phyloP scores from a whole-genome alignment of 2,888 invertebrate species.

The Torymus aiolomorphi region DNA sequence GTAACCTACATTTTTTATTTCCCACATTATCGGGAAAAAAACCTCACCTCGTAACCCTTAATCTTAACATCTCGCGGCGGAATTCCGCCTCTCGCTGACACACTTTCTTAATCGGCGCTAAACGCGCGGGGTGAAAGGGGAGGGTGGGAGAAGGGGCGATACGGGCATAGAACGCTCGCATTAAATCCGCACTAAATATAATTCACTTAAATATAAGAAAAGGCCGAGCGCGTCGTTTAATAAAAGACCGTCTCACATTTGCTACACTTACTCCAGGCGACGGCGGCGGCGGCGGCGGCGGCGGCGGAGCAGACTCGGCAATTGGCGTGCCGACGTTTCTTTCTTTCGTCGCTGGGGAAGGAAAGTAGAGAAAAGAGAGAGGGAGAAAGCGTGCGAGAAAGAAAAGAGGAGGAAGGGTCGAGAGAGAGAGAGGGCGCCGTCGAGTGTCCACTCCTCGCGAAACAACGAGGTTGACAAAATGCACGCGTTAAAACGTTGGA shows the following conservation, averaged over 20 bases:
- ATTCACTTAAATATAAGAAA: slow-evolving; percentile 4
- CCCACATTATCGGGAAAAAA: too few relatives aligned
- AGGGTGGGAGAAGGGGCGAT: too few relatives aligned
- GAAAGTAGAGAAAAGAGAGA: background rate
- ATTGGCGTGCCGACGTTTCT: too few relatives aligned
- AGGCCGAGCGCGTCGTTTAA: background rate
- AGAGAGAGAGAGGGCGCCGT: slow-evolving; percentile 21
- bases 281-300: too few relatives aligned
- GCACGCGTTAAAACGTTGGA: slow-evolving; percentile 64
- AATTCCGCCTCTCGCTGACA: background rate
- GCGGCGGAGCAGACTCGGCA: too few relatives aligned
- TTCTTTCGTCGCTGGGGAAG: too few relatives aligned
- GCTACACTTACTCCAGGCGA: background rate
- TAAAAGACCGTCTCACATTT: slow-evolving; percentile 11
- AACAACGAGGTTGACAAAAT: slow-evolving; percentile 63
- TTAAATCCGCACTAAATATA: background rate
- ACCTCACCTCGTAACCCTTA: too few relatives aligned
- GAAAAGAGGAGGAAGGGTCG: slow-evolving; percentile 35
- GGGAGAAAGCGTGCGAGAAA: background rate
- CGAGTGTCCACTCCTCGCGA: slow-evolving; percentile 49
- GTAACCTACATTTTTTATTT: too few relatives aligned
- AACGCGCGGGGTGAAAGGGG: too few relatives aligned
- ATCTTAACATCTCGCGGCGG: background rate
- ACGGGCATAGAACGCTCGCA: too few relatives aligned
- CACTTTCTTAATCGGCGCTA: too few relatives aligned